These are phyloP conservation scores for Dynastes maya DNA, from an alignment of 2,888 invertebrate genomes.

Conservation along the genomic window DNA sequence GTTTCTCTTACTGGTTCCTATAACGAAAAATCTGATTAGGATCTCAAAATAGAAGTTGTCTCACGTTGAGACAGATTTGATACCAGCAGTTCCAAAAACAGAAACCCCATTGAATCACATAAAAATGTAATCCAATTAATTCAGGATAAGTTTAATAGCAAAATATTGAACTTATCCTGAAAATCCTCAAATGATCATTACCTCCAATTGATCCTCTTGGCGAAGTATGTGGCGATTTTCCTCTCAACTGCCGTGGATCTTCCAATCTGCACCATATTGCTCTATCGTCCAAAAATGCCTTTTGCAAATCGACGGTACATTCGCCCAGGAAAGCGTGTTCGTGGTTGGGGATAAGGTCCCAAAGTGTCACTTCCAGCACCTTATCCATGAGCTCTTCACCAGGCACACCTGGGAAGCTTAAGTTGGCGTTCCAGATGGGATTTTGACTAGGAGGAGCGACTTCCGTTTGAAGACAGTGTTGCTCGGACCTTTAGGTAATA, in stretches of 20 bases:
- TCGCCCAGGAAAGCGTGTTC: conserved; percentile 88
- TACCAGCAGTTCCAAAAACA: too few species aligned
- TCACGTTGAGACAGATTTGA: too few species aligned
- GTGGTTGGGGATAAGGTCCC: conserved; percentile 89
- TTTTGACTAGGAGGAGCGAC: conserved; percentile 90
- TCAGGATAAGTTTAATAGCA: too few species aligned
- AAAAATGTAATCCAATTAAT: too few species aligned
- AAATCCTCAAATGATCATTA: not conserved
- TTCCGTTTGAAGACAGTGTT: conserved; percentile 85
- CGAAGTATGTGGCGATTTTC: conserved; percentile 83
- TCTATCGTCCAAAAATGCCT: conserved; percentile 89
- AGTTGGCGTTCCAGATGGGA: conserved; percentile 94
- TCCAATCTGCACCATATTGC: conserved; percentile 93
- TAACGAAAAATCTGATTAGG: not conserved
- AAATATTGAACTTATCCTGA: too few species aligned
- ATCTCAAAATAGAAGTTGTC: too few species aligned
- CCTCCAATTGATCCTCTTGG: conserved; percentile 82
- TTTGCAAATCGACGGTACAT: conserved; percentile 85
- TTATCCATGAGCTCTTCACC: conserved; percentile 86
- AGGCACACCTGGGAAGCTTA: conserved; percentile 86
- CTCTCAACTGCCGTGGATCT: conserved; percentile 82
- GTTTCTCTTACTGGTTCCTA: conserved; percentile 71
- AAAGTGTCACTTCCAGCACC: conserved; percentile 88
- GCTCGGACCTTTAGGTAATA: conserved; percentile 68
- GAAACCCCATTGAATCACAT: too few species aligned